phyloP scores from a whole-genome alignment of 2,888 invertebrate species.

The Augiades crinisus region DNA sequence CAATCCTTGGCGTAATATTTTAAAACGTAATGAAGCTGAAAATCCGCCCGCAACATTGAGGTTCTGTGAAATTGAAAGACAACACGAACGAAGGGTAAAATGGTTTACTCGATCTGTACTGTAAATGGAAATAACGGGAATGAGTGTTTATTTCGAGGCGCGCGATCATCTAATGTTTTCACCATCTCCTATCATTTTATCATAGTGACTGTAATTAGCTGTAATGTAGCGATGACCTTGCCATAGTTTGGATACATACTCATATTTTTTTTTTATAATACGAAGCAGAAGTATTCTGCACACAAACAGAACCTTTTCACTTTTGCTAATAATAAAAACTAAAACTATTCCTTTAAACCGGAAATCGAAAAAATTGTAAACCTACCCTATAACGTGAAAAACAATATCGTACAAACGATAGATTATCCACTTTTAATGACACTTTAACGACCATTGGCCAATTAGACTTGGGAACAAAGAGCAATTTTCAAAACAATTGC shows the following conservation, averaged over 20 bases:
- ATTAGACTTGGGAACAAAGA: conserved; percentile 5
- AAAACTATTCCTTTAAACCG: no score
- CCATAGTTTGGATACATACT: neutral
- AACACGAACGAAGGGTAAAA: conserved; percentile 3
- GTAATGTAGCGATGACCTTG: no score
- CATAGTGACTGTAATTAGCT: no score
- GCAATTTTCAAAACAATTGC: neutral
- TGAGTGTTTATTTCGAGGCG: neutral
- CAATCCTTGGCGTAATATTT: no score
- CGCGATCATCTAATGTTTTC: neutral
- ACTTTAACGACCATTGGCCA: conserved; percentile 26
- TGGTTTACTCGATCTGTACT: neutral
- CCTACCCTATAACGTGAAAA: neutral
- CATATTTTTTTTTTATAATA: no score
- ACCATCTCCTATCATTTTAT: neutral
- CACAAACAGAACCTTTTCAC: no score
- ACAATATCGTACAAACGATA: no score
- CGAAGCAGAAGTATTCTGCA: no score
- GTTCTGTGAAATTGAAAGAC: conserved; percentile 6
- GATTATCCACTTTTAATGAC: no score
- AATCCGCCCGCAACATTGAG: neutral
- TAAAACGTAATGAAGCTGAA: conserved; percentile 1
- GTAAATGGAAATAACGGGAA: conserved; percentile 4
- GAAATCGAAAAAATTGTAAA: neutral
- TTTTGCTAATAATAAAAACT: no score